Conservation (phyloP, 2,888 invertebrate genomes). For the Trichopoda pennipes region DNA sequence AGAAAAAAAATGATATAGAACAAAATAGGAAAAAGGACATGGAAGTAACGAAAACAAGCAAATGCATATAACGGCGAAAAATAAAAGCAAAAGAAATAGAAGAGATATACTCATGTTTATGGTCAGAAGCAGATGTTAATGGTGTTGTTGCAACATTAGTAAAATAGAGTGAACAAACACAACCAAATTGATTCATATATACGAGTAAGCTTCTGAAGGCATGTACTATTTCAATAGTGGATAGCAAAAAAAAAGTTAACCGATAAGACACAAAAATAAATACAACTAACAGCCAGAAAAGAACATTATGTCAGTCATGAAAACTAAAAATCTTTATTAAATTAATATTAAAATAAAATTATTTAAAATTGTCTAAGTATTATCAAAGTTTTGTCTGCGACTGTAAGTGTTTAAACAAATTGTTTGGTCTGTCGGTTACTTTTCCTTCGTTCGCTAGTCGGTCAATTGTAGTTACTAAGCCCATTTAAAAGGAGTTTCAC, state of each 20-base stretch:
- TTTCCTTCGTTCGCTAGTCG: not conserved
- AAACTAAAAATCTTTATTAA: not conserved
- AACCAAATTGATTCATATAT: no score
- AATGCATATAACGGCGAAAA: not conserved
- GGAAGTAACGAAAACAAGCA: not conserved
- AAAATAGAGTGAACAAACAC: constrained; percentile 28
- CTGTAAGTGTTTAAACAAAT: not conserved
- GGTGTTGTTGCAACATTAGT: constrained; percentile 38
- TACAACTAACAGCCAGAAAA: not conserved
- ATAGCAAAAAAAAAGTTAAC: not conserved
- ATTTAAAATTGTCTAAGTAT: not conserved
- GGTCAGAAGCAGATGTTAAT: constrained; percentile 62
- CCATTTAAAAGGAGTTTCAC: constrained; percentile 49
- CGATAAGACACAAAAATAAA: not conserved
- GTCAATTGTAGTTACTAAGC: constrained; percentile 11
- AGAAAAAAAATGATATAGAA: constrained; percentile 4
- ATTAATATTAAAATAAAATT: no score
- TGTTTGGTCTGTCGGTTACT: not conserved
- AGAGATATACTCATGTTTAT: constrained; percentile 19
- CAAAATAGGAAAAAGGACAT: not conserved
- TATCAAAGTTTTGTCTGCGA: not conserved
- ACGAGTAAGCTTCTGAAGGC: no score
- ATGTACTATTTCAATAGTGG: no score
- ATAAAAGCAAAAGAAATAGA: not conserved
- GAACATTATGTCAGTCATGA: not conserved